phyloP scores from a whole-genome alignment of 2,888 invertebrate species.

The Lobophora halterata region DNA sequence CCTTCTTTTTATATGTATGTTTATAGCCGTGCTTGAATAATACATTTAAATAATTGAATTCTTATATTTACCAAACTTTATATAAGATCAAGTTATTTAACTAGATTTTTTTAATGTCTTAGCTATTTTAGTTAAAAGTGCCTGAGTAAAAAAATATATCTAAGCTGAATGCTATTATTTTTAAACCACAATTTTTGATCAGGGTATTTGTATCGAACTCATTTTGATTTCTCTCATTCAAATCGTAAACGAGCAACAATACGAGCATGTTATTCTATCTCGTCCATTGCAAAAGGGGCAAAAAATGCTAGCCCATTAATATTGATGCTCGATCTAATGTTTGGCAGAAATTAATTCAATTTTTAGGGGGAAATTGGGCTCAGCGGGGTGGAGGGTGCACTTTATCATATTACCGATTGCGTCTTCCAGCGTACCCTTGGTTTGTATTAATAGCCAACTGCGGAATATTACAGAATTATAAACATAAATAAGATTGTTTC shows the following conservation, averaged over 20 bases:
- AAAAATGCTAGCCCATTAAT: slow-evolving; percentile 55
- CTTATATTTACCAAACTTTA: too few relatives aligned
- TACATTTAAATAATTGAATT: too few relatives aligned
- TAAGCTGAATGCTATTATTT: too few relatives aligned
- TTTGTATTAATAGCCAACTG: slow-evolving; percentile 60
- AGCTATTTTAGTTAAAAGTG: too few relatives aligned
- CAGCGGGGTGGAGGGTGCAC: slow-evolving; percentile 45
- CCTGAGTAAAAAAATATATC: too few relatives aligned
- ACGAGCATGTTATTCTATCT: slow-evolving; percentile 20
- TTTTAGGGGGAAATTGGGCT: slow-evolving; percentile 59
- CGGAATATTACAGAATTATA: slow-evolving; percentile 59
- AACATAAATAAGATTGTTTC: slow-evolving; percentile 45
- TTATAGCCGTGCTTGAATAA: too few relatives aligned
- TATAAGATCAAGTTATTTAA: too few relatives aligned
- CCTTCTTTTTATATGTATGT: too few relatives aligned
- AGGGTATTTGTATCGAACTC: slow-evolving; percentile 4
- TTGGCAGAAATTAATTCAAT: slow-evolving; percentile 70
- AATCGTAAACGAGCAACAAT: slow-evolving; percentile 15
- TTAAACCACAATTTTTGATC: too few relatives aligned
- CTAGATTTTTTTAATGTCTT: too few relatives aligned
- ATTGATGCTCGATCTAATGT: slow-evolving; percentile 62
- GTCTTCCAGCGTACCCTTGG: slow-evolving; percentile 51
- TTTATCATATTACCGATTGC: slow-evolving; percentile 74
- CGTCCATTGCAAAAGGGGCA: slow-evolving; percentile 16
- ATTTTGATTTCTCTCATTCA: slow-evolving; percentile 1